A percentile compares a stretch with the other conserved stretches of the same genome.
These are phyloP conservation scores for Crenichthys baileyi DNA, from an alignment of 2,797 vertebrate genomes.

Conservation along the genomic window DNA sequence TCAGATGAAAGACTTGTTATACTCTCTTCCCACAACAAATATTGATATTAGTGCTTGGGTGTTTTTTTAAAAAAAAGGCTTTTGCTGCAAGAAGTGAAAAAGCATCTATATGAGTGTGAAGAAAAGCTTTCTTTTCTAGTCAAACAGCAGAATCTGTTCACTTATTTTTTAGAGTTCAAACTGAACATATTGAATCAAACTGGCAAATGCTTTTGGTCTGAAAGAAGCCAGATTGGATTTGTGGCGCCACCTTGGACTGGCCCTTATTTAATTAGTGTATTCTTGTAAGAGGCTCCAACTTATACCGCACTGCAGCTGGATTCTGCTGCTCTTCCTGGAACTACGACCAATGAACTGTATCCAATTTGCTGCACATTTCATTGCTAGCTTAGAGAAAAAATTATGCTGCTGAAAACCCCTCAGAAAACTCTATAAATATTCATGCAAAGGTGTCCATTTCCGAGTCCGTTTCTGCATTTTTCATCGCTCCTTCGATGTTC, in stretches of 20 bases:
- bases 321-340: slow-evolving; percentile 5
- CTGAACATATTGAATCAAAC: background rate
- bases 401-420: too few species aligned
- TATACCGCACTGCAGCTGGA: background rate
- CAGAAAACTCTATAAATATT: too few species aligned
- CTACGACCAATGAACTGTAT: background rate
- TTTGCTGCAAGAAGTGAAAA: background rate
- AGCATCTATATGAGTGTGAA: background rate
- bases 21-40: slow-evolving; percentile 9
- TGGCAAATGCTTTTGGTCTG: background rate
- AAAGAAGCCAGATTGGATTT: slow-evolving; percentile 8
- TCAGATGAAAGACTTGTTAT: slow-evolving; percentile 4
- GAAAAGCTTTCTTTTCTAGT: background rate
- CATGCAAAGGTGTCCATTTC: too few species aligned
- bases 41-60: slow-evolving; percentile 13
- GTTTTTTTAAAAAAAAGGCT: slow-evolving; percentile 1
- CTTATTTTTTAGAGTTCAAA: background rate
- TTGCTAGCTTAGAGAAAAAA: background rate
- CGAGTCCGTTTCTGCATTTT: too few species aligned
- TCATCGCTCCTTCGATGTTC: background rate
- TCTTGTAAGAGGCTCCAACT: slow-evolving; percentile 13
- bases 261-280: slow-evolving; percentile 16
- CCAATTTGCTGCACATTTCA: background rate
- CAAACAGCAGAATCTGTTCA: background rate
- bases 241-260: background rate